Evolutionary conservation across 1,140 invertebrate species (phyloP).

Genomic region (Diplogasteroides magnus): DNA sequence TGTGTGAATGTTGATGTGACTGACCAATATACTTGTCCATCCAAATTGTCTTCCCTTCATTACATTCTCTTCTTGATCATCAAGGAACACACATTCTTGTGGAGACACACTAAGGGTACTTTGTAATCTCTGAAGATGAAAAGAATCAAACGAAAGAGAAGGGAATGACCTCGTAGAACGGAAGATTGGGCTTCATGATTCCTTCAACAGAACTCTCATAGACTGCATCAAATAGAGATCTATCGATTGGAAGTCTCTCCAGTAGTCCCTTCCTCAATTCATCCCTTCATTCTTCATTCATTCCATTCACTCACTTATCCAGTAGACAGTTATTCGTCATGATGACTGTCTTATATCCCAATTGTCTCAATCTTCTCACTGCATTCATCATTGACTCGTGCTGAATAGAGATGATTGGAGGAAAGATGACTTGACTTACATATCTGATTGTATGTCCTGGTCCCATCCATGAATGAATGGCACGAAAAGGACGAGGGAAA

Average conservation of each 20-base stretch:
- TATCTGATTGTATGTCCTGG: neutral
- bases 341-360: neutral
- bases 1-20: too few relatives aligned
- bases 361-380: neutral
- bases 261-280: neutral
- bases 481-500: neutral
- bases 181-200: neutral
- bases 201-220: neutral
- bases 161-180: neutral
- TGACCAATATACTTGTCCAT: neutral
- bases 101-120: neutral
- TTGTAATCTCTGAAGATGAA: neutral
- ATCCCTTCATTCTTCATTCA: neutral
- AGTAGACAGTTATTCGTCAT: neutral
- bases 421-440: neutral
- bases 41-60: neutral
- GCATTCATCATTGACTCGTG: neutral
- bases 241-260: neutral
- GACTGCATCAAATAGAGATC: neutral
- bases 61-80: neutral
- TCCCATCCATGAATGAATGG: neutral
- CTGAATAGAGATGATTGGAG: neutral
- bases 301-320: neutral
- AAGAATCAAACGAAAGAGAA: neutral
- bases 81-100: neutral